These are phyloP conservation scores for Fistularia tabacaria DNA, from an alignment of 2,797 vertebrate genomes.

Conservation along the genomic window DNA sequence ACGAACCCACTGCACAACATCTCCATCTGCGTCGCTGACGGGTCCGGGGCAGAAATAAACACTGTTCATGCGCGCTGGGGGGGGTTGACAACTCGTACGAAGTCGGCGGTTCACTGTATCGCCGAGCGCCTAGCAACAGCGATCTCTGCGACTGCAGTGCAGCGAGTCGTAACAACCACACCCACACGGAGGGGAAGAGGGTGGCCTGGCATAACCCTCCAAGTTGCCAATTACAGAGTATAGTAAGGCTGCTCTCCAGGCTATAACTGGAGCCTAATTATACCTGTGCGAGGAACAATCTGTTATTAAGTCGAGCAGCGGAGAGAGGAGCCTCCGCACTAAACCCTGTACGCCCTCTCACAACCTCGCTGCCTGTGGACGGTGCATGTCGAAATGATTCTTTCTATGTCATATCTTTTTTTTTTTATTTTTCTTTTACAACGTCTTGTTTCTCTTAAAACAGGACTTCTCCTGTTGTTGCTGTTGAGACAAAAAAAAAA, in stretches of 20 bases:
- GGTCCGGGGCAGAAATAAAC: constrained; percentile 26
- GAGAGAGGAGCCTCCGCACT: constrained; percentile 32
- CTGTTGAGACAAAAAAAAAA: too few species aligned
- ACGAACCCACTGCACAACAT: constrained; percentile 41
- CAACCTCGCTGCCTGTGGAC: not conserved
- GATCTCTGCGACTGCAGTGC: constrained; percentile 67
- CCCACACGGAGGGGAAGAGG: constrained; percentile 59
- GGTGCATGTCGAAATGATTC: not conserved
- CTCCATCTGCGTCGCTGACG: constrained; percentile 26
- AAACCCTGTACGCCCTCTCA: constrained; percentile 43
- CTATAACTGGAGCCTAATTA: constrained; percentile 81
- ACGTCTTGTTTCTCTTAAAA: too few species aligned
- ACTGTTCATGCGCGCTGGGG: too few species aligned
- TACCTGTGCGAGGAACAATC: constrained; percentile 73
- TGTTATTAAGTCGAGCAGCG: constrained; percentile 72
- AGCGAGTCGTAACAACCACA: constrained; percentile 68
- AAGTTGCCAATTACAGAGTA: constrained; percentile 78
- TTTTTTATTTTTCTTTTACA: too few species aligned
- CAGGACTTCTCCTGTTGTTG: too few species aligned
- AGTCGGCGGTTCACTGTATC: constrained; percentile 56
- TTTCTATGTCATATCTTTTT: not conserved
- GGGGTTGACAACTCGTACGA: constrained; percentile 48
- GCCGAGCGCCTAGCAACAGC: constrained; percentile 69
- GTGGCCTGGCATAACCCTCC: constrained; percentile 66
- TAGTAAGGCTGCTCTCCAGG: constrained; percentile 62